Base-by-base conservation (phyloP, 2,888 invertebrate species). In the Pyrgus malvae region DNA sequence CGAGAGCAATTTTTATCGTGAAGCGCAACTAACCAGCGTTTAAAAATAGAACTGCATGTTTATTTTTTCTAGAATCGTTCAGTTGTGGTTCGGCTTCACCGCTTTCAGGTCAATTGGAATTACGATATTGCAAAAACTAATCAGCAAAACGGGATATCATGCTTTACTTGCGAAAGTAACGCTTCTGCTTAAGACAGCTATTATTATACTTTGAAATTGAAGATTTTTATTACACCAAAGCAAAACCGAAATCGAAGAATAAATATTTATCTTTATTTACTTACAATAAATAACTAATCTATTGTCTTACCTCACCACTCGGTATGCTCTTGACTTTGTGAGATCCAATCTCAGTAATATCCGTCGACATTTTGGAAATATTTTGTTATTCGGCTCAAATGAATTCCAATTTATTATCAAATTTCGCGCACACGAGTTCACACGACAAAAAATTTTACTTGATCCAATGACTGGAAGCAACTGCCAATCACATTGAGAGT, bases 291-390 rank as follows among this genome's bases (percentile, higher is more conserved):
- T n/a, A n/a, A n/a, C n/a, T n/a, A n/a, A n/a, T n/a, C 19, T 31
- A 29, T 55, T 55, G 40, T 5, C 53, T 70, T 73, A 88, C 88
- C 78, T 88, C 81, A 49, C 85, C 87, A 55, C 69, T 77, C 8
- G 77, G 68, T 48, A 88, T 66, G 60, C 75, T 84, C 64, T 80
- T 83, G 11, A 89, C 78, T 78, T 83, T 88, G 55, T 83, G 80
- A 9, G 72, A 65, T 44, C 81, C 85, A 58, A 88, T 80, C 48
- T 72, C 71, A 46, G 72, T 67, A 42, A 86, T 72, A 72, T 84
- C 79, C 9, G 73, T 51, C 49, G 69, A 59, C 70, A 72, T 72
- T 53, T 69, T 46, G 8, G 16, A 29, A n/a, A 37, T 11, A 11
- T 23, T 23, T 23, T 12, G 33, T 3, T 17, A 42, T n/a, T 31